These are phyloP conservation scores for Thamnaconus septentrionalis DNA, from an alignment of 2,113 vertebrate genomes.

Conservation along the genomic window DNA sequence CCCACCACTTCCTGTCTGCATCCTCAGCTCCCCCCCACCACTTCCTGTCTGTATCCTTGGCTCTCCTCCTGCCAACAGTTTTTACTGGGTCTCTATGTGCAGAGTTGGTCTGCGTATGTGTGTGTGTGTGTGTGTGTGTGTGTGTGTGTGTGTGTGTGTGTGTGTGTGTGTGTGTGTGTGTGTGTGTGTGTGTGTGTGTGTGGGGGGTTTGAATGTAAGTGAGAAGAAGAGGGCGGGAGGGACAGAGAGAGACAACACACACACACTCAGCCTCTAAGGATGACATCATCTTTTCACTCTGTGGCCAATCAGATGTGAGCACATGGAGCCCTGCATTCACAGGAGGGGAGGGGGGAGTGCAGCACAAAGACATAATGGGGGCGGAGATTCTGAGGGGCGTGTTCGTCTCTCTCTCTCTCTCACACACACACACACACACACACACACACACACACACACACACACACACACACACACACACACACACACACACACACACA, in stretches of 20 bases:
- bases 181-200: constrained; percentile 41
- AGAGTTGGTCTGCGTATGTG: too few species aligned
- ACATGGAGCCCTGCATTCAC: constrained; percentile 72
- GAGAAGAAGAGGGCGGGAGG: too few species aligned
- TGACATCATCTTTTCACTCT: constrained; percentile 70
- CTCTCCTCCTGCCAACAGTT: too few species aligned
- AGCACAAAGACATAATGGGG: too few species aligned
- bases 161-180: too few species aligned
- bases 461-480: not conserved
- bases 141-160: too few species aligned
- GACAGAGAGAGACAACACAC: not conserved
- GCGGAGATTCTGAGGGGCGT: too few species aligned
- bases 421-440: not conserved
- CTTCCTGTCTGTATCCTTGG: too few species aligned
- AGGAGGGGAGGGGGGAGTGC: constrained; percentile 10
- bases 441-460: not conserved
- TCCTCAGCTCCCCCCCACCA: too few species aligned
- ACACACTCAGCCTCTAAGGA: constrained; percentile 48
- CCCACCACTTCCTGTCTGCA: too few species aligned
- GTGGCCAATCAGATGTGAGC: constrained; percentile 66
- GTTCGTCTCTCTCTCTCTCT: not conserved
- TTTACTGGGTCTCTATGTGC: too few species aligned
- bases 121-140: too few species aligned
- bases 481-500: not conserved
- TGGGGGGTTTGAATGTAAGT: constrained; percentile 5